phyloP scores from a whole-genome alignment of 2,113 vertebrate genomes.

The Papio anubis region DNA sequence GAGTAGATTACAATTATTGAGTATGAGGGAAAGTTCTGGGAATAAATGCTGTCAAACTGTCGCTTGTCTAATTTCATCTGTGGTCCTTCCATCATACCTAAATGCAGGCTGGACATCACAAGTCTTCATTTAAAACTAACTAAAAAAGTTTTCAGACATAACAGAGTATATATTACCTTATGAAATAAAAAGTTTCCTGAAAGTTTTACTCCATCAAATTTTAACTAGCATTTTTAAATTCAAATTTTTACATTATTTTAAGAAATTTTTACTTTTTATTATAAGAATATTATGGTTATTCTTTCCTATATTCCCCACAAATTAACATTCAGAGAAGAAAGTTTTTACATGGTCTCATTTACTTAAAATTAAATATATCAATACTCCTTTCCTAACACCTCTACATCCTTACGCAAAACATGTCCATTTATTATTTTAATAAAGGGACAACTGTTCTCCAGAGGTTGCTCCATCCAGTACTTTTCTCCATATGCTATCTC shows the following conservation, averaged over 20 bases:
- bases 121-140: neutral
- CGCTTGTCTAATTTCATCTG: neutral
- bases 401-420: neutral
- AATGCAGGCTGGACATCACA: neutral
- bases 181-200: neutral
- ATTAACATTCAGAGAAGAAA: neutral
- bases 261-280: neutral
- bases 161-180: neutral
- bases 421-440: neutral
- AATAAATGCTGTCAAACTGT: neutral
- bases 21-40: neutral
- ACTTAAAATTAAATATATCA: neutral
- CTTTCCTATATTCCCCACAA: neutral
- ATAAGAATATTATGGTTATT: neutral
- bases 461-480: neutral
- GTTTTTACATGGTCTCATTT: neutral
- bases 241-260: neutral
- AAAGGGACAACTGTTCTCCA: neutral
- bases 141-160: neutral
- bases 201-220: neutral
- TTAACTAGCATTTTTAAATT: neutral
- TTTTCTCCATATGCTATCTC: neutral
- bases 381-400: neutral
- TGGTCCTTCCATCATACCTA: neutral
- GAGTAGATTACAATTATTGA: neutral